phyloP scores from a whole-genome alignment of 2,797 vertebrate species.

The Leuciscus waleckii region DNA sequence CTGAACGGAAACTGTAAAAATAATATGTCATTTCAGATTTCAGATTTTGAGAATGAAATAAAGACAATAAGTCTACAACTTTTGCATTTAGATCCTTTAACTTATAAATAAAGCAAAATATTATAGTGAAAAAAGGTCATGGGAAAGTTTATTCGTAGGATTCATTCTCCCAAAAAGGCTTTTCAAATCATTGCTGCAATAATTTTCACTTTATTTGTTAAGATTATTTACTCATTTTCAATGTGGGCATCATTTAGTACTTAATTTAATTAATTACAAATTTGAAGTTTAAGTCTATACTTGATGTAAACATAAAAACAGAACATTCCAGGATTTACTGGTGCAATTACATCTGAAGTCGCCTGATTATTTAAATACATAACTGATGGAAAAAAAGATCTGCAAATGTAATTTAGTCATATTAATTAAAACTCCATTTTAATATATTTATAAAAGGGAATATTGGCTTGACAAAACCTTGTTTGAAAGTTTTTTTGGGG shows the following conservation, averaged over 20 bases:
- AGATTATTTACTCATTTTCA: not conserved
- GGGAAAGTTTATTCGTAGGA: not conserved
- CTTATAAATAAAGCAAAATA: constrained; percentile 10
- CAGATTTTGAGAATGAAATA: not conserved
- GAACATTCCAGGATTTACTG: not conserved
- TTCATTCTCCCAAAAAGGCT: not conserved
- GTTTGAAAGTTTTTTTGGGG: not conserved
- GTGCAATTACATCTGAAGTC: not conserved
- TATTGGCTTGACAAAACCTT: not conserved
- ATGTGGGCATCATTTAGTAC: not conserved
- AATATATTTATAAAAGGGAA: not conserved
- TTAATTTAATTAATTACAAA: not conserved
- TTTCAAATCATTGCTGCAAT: not conserved
- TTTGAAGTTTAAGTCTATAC: not conserved
- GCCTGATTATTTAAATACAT: not conserved
- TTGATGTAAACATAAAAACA: not conserved
- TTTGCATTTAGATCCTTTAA: not conserved
- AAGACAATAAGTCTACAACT: not conserved
- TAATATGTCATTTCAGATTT: not conserved
- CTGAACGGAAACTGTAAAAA: constrained; percentile 60
- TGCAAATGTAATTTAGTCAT: not conserved
- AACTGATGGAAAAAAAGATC: not conserved
- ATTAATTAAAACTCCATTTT: not conserved
- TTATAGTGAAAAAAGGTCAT: not conserved
- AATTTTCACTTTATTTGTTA: not conserved